phyloP scores from a whole-genome alignment of 2,888 invertebrate genomes.

The Mimachlamys varia region DNA sequence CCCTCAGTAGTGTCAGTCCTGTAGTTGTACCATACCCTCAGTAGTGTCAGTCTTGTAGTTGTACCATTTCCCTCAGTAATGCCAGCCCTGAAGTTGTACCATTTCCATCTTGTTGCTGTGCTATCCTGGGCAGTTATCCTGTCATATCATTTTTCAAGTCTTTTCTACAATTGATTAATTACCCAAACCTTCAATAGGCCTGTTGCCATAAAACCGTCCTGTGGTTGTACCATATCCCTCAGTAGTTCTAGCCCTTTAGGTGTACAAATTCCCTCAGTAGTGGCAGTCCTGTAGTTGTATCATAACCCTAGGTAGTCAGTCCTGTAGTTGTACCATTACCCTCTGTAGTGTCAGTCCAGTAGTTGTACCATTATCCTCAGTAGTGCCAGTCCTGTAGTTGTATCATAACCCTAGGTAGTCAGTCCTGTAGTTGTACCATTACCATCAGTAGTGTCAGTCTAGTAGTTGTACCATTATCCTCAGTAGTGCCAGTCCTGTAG shows the following conservation, averaged over 20 bases:
- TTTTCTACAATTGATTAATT: no score
- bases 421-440: no score
- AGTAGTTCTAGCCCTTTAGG: background rate
- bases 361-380: no score
- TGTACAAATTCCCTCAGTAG: conserved; percentile 9
- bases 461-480: no score
- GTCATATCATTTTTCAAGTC: background rate
- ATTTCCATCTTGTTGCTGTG: background rate
- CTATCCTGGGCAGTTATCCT: background rate
- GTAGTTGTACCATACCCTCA: conserved; percentile 8
- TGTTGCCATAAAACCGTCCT: background rate
- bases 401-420: no score
- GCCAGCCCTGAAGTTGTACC: background rate
- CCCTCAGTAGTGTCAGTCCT: no score
- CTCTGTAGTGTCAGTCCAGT: background rate
- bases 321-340: background rate
- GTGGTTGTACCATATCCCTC: background rate
- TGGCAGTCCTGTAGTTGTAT: background rate
- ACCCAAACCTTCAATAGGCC: background rate
- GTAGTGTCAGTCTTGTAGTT: background rate
- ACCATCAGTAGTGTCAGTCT: no score
- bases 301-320: no score
- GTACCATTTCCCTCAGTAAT: conserved; percentile 11
- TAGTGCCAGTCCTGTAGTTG: no score
- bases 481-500: no score